A percentile compares a stretch with the other conserved stretches of the same genome.
These are phyloP conservation scores for Criorhina ranunculi DNA, from an alignment of 2,888 invertebrate species.

Conservation along the genomic window DNA sequence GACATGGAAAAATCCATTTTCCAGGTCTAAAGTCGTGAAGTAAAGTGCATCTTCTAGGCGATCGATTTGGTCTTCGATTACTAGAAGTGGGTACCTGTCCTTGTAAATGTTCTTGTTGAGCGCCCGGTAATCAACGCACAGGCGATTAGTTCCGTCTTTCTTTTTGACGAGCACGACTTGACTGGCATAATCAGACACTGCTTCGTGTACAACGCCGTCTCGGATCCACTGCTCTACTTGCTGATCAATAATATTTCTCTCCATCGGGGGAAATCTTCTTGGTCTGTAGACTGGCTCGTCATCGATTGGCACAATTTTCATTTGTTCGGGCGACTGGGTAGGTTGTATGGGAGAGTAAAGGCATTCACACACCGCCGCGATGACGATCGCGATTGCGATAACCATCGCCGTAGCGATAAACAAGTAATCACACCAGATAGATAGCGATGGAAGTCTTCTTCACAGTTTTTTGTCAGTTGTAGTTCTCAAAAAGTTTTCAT, in stretches of 20 bases:
- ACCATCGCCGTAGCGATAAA: too few species aligned
- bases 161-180: slow-evolving; percentile 59
- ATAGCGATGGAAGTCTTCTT: too few species aligned
- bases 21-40: slow-evolving; percentile 4
- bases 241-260: slow-evolving; percentile 36
- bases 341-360: slow-evolving; percentile 1
- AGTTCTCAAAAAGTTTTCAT: too few species aligned
- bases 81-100: slow-evolving; percentile 8
- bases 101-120: slow-evolving; percentile 68
- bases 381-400: too few species aligned
- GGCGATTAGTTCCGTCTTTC: slow-evolving; percentile 69
- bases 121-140: slow-evolving; percentile 75
- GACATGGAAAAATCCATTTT: slow-evolving; percentile 47
- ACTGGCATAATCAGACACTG: slow-evolving; percentile 76
- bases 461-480: too few species aligned
- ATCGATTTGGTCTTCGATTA: slow-evolving; percentile 10
- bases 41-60: slow-evolving; percentile 1
- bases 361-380: too few species aligned
- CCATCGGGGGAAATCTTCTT: slow-evolving; percentile 47
- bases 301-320: slow-evolving; percentile 55
- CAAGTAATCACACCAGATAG: too few species aligned
- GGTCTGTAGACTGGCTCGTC: slow-evolving; percentile 38
- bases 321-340: slow-evolving; percentile 13
- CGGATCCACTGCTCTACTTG: slow-evolving; percentile 36
- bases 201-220: slow-evolving; percentile 28